Conservation (phyloP, 92 coral and sea anemone genomes). For the Epizoanthus rinbou region DNA sequence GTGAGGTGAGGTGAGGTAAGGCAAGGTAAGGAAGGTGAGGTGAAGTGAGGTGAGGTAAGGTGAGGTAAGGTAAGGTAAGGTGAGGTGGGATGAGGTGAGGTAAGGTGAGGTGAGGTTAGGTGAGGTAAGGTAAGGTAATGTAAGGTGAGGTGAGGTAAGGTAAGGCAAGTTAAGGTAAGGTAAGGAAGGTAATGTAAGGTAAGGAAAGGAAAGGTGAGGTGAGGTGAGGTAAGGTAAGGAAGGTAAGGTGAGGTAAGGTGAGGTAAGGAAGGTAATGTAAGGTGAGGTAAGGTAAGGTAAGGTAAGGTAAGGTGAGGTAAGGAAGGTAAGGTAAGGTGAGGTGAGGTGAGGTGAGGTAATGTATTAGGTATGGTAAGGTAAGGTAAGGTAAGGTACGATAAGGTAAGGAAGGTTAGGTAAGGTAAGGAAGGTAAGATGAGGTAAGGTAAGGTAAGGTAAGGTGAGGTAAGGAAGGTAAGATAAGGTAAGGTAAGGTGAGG, state of each 20-base stretch:
- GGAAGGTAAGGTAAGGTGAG: not conserved
- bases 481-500: conserved; percentile 23
- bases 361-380: not conserved
- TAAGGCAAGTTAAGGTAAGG: not conserved
- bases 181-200: too few species aligned
- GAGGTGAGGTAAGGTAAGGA: not conserved
- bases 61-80: not conserved
- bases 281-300: not conserved
- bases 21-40: not conserved
- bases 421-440: not conserved
- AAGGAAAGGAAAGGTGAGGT: not conserved
- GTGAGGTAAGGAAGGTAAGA: not conserved
- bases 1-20: conserved; percentile 10
- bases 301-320: not conserved
- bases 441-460: not conserved
- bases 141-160: not conserved
- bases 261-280: not conserved
- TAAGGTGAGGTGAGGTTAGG: not conserved
- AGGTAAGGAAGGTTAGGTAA: not conserved
- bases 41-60: not conserved
- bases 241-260: not conserved
- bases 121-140: not conserved
- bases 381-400: not conserved
- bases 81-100: not conserved
- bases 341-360: not conserved